Base-by-base conservation (phyloP, 2,113 vertebrate species). In the Hippocampus guttulatus region DNA sequence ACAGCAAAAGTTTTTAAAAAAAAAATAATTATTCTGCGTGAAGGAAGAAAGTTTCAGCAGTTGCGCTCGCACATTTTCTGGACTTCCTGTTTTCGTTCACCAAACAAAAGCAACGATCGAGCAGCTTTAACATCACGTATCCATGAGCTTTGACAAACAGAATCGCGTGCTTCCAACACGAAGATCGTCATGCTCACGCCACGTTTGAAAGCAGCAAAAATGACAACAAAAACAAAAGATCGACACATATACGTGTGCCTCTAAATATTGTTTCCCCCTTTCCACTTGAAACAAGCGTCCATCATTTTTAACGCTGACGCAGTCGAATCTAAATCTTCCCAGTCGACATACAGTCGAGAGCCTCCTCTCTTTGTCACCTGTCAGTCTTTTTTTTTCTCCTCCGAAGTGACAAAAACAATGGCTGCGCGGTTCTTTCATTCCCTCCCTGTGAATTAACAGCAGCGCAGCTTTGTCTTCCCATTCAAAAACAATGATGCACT, bases 401-500 rank as follows among this genome's bases (percentile, higher is more conserved):
- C 30, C 60, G 64, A 72, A 64, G 68, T 82, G 76, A 77, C 72
- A 69, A 78, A 78, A 60, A 90, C 87, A 90, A 88, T 83, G 71
- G 81, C 40, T 0, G 43, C 78, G 76, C 69, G 89, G 86, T 89
- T 88, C 86, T 65, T 75, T 81, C 79, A 70, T 65, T 49, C 43
- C 41, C 41, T 65, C 12, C 21, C 38, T 63, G 38, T 71, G 76
- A 73, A 80, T 75, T 58, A 76, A 75, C 77, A 79, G 70, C 61
- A 38, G 75, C 52, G 77, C 75, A 0, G 70, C 85, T 83, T 88
- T 89, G 85, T 89, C 67, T 63, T 30, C 21, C 38, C 64, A 55
- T 52, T 38, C 81, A 80, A 85, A 38, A 88, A 87, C 88, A 90
- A 87, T 87, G 85, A 86, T 79, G 74, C 79, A 71, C 57, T 68